These are phyloP conservation scores for Harpagus bidentatus DNA, from an alignment of 2,113 vertebrate genomes.

Conservation along the genomic window DNA sequence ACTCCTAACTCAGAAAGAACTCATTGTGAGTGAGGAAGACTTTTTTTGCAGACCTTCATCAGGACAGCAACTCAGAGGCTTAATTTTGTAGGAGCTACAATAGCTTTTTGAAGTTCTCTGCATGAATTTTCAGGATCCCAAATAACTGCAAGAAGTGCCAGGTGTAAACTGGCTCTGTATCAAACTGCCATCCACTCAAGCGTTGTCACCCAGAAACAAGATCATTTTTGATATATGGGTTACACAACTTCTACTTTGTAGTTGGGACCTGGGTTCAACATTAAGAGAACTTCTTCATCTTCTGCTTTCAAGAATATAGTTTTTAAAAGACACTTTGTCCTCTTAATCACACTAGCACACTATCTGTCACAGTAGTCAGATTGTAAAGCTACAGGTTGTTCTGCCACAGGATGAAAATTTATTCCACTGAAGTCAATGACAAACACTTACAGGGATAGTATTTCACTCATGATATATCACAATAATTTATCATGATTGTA, in stretches of 20 bases:
- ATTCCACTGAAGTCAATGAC: neutral
- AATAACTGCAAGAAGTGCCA: neutral
- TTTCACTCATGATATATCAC: neutral
- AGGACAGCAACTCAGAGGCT: neutral
- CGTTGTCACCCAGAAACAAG: neutral
- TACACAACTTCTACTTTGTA: neutral
- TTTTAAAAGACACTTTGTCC: neutral
- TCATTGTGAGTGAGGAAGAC: neutral
- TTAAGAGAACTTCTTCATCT: neutral
- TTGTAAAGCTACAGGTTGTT: neutral
- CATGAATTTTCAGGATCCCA: neutral
- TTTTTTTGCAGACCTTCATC: neutral
- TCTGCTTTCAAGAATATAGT: neutral
- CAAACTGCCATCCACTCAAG: neutral
- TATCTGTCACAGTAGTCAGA: neutral
- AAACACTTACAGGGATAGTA: neutral
- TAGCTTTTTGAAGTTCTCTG: neutral
- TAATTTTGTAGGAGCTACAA: neutral
- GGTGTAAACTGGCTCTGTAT: neutral
- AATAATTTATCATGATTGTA: neutral
- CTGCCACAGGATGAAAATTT: neutral
- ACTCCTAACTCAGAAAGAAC: neutral
- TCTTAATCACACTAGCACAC: neutral
- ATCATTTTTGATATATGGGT: neutral
- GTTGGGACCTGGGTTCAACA: neutral